A percentile compares a stretch with the other conserved stretches of the same genome.
These are phyloP conservation scores for Lepisosteus osseus DNA, from an alignment of 2,113 vertebrate species.

Conservation along the genomic window DNA sequence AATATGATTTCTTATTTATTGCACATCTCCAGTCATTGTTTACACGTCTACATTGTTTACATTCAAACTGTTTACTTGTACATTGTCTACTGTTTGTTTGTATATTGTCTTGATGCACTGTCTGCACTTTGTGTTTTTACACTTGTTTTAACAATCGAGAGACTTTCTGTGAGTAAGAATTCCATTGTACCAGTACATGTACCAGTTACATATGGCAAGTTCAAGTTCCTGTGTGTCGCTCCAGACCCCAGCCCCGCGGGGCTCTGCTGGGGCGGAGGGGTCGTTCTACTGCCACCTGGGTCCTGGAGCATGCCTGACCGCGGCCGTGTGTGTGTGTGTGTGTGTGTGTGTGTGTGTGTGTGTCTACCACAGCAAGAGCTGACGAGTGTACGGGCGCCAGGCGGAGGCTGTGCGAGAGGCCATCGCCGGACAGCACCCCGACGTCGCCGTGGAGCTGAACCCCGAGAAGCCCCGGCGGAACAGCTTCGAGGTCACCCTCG, in stretches of 20 bases:
- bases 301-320: too few species aligned
- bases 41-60: too few species aligned
- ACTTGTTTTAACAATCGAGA: too few species aligned
- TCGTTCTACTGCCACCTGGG: not conserved
- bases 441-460: conserved; percentile 75
- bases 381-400: conserved; percentile 85
- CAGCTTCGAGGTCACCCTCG: conserved; percentile 86
- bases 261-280: not conserved
- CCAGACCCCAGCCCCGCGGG: not conserved
- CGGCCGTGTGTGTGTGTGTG: too few species aligned
- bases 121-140: too few species aligned
- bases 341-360: too few species aligned
- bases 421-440: conserved; percentile 61
- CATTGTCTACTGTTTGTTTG: too few species aligned
- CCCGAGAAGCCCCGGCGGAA: conserved; percentile 77
- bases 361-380: conserved; percentile 75
- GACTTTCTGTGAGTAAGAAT: too few species aligned
- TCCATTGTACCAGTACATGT: not conserved
- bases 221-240: not conserved
- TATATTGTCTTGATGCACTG: too few species aligned
- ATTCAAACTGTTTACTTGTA: too few species aligned
- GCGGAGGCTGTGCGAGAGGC: conserved; percentile 75
- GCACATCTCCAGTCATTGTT: too few species aligned
- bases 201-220: not conserved
- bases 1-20: too few species aligned